Percentiles rank a stretch among this genome's conserved stretches.
Conservation (phyloP, 2,113 vertebrate genomes). For the Plecturocebus donacophilus region DNA sequence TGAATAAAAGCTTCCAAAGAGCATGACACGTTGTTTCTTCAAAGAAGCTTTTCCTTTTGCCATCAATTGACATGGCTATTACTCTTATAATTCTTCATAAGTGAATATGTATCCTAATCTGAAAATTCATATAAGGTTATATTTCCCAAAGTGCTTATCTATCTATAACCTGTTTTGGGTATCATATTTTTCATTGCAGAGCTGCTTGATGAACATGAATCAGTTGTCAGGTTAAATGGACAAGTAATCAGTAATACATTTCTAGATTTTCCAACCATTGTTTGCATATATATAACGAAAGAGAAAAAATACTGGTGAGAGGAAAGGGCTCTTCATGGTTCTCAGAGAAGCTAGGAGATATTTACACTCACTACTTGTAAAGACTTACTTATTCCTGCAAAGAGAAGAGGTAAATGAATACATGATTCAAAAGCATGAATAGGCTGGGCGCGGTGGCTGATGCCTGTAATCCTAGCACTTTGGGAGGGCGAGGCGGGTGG, state of each 20-base stretch:
- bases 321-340: background rate
- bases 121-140: background rate
- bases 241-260: conserved; percentile 18
- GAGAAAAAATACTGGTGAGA: background rate
- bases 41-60: conserved; percentile 31
- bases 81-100: conserved; percentile 19
- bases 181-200: conserved; percentile 5
- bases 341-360: background rate
- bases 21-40: conserved; percentile 13
- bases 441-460: background rate
- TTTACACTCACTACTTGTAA: conserved; percentile 15
- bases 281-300: conserved; percentile 34
- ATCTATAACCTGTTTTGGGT: conserved; percentile 12
- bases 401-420: conserved; percentile 29
- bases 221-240: conserved; percentile 30
- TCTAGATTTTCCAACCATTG: conserved; percentile 17
- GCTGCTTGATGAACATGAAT: background rate
- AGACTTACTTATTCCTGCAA: conserved; percentile 38
- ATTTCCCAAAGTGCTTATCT: background rate
- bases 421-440: conserved; percentile 51
- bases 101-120: background rate
- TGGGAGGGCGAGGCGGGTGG: too few species aligned
- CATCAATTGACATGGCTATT: background rate
- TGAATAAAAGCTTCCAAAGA: conserved; percentile 19
- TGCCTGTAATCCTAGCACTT: too few species aligned